These are phyloP conservation scores for Limnephilus rhombicus DNA, from an alignment of 2,888 invertebrate species.

Conservation along the genomic window DNA sequence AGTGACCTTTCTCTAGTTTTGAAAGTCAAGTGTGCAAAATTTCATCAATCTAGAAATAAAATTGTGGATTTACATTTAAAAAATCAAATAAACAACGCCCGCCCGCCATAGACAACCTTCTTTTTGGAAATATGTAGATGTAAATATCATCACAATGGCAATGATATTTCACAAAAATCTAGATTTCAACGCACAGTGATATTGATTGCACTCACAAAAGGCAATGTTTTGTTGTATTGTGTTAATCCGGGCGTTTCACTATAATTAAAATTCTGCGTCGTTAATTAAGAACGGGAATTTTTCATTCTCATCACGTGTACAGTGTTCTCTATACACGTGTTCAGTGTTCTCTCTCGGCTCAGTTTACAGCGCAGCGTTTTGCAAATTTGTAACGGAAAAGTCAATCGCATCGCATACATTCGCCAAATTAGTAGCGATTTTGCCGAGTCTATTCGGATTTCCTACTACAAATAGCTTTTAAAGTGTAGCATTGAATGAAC, in stretches of 20 bases:
- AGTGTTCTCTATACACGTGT: background rate
- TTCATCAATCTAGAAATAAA: too few species aligned
- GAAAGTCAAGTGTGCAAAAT: too few species aligned
- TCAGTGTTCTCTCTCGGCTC: background rate
- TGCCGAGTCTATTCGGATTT: background rate
- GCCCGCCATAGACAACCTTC: too few species aligned
- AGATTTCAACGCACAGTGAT: background rate
- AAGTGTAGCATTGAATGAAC: too few species aligned
- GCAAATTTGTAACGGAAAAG: background rate
- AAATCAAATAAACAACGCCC: too few species aligned
- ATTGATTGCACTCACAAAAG: background rate
- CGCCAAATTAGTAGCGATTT: background rate
- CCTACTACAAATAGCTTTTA: too few species aligned
- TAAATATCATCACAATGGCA: too few species aligned
- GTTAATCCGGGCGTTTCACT: background rate
- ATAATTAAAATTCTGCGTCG: background rate
- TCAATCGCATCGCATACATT: background rate
- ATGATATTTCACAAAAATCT: too few species aligned
- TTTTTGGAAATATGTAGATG: too few species aligned
- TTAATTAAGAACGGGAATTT: constrained; percentile 58
- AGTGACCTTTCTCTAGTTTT: too few species aligned
- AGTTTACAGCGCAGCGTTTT: background rate
- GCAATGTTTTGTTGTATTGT: background rate
- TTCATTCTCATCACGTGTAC: constrained; percentile 57
- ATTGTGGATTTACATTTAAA: too few species aligned